Base-by-base conservation (phyloP, 2,797 vertebrate genomes). In the Apodemus agrarius region DNA sequence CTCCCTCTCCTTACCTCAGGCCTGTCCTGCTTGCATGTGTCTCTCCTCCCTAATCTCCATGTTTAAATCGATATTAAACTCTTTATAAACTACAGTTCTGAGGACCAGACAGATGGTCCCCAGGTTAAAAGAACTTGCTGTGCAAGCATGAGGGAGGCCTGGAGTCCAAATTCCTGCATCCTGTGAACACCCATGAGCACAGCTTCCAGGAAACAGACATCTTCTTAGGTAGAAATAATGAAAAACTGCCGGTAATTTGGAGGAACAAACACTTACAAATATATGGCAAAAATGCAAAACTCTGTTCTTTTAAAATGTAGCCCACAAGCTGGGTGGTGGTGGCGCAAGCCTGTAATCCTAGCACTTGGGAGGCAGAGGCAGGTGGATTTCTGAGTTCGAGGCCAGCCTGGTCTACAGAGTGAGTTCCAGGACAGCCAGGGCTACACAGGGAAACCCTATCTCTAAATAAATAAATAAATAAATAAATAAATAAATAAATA, bases 221-320 rank as follows among this genome's bases (percentile, higher is more conserved):
- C 8, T 24, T 26, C 59, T 59, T 59, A 59, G 1, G 57, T 6
- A 59, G 57, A 59, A 59, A 59, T 59, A 57, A 57, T 57, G 59
- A 61, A 61, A 61, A 61, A 61, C 22, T 61, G 59, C 59, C 22
- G 26, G 22, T 61, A 92, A 76, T 93, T 57, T 89, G 76, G 49
- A 89, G 29, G 17, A 89, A 80, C 16, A 40, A 9, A 90, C 21
- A 65, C n/a, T 34, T 57, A 88, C 14, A 93, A 87, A 91, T 29
- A 96, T 4, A 17, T 69, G 52, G 80, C 89, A 80, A 91, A 69
- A 46, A 26, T 92, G 65, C 90, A 93, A 88, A 29, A 31, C 59
- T 29, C 12, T 52, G 37, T 84, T 76, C 72, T 76, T 88, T 89
- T 93, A 65, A 63, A 95, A 78, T 21, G 24, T 94, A 37, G n/a